Evolutionary conservation across 2,797 vertebrate genomes (phyloP), one percentile per base, ranked within the genome.

Genomic region (Chaetodon trifasciatus): DNA sequence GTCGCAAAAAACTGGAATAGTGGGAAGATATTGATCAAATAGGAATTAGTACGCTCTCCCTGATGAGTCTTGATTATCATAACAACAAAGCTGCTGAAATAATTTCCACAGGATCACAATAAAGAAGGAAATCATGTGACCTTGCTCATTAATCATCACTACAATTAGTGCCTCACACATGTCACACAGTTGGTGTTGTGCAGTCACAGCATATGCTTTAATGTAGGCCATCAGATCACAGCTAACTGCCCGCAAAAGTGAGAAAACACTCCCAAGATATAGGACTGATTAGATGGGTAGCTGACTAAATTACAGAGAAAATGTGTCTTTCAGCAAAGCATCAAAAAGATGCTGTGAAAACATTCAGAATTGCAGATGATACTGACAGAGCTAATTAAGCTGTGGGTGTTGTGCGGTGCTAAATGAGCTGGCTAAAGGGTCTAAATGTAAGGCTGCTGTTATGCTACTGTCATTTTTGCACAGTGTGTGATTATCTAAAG

Each of bases 241-340:
- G 79, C 86, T 91, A 92, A 89, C 91, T 92, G 84, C 85, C 86
- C 86, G 75, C 75, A 78, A 90, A 89, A 91, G 91, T 90, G 81
- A 91, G 91, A 93, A 88, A 91, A 88, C 91, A 92, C 86, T 91
- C 88, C 64, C 84, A 75, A 88, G 88, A 92, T 89, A 89, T 90
- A 77, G 79, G 56, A 86, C 87, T 91, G 90, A 93, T 93, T 92
- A 90, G 84, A 94, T 91, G 89, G 85, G 86, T 89, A 84, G 83
- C 87, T 76, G 67, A 56, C 74, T 71, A 88, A 91, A 93, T 93
- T 84, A 92, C 70, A 86, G 79, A 68, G 85, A 77, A 91, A 90
- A 91, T 82, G 81, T 90, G 87, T 90, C 87, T 92, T 90, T 91
- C 83, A 89, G 82, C 74, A 83, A 63, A 86, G 90, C 85, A 86